Evolutionary conservation across 1,140 invertebrate species (phyloP), one percentile per base, ranked within the genome.

Genomic region (Probaryconus sp.): DNA sequence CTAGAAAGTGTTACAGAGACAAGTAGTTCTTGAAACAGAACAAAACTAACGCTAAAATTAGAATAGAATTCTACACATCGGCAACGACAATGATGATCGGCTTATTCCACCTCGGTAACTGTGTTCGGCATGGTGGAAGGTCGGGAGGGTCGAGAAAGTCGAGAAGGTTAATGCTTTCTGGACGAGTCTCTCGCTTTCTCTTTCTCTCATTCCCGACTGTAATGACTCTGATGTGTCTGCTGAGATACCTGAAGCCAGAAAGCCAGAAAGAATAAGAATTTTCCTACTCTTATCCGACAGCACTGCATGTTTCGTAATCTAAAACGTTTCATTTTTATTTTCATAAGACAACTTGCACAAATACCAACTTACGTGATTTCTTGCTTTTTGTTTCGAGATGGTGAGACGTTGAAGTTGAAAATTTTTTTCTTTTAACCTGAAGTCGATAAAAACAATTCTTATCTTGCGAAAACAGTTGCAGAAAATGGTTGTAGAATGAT

Each of bases 101-200:
- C 53, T 60, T 24, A 48, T 58, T 53, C 38, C 55, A 51, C 65
- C 37, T 69, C 38, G 47, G 45, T 28, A 60, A 60, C 26, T 60
- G 51, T 45, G 53, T 45, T 31, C 65, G 38, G 28, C 28, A 37
- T 37, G 65, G 45, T 38, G 20, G 53, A 60, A 69, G 65, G 65
- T 69, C 65, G 53, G 14, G n/a, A 42, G 33, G 65, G 53, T 60
- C 47, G 38, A 58, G 35, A 58, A 60, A 60, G 65, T 69, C 47
- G 43, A 18, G 43, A 69, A 69, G 65, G 65, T 69, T 69, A 69
- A 69, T 69, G 55, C 35, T 69, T 69, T 40, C 37, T 69, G 55
- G 55, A 58, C 38, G 65, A 58, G 56, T 47, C 18, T 56, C 42
- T 64, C 21, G 50, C 69, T 72, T 64, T 72, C 68, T 72, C 58